Percentiles rank a stretch among this genome's conserved stretches.
These are phyloP conservation scores for Xanthia togata DNA, from an alignment of 2,888 invertebrate genomes.

Conservation along the genomic window DNA sequence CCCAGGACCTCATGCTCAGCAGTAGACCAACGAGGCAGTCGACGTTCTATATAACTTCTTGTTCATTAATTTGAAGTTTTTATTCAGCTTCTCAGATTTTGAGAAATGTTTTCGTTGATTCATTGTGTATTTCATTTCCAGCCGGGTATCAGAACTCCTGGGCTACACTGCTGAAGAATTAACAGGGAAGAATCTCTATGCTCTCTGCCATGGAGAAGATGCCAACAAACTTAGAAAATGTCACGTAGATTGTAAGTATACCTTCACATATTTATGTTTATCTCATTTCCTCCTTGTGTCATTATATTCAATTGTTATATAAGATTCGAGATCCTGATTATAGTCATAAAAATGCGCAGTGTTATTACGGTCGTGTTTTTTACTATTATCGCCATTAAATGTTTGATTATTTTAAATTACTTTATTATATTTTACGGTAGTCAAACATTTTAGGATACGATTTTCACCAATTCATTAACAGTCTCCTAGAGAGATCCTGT, in stretches of 20 bases:
- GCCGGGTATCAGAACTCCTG: conserved; percentile 97
- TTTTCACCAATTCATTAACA: conserved; percentile 38
- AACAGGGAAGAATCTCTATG: conserved; percentile 97
- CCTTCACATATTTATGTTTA: conserved; percentile 8
- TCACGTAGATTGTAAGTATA: conserved; percentile 97
- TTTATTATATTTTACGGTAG: conserved; percentile 2
- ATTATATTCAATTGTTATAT: conserved; percentile 41
- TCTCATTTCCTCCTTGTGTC: conserved; percentile 8
- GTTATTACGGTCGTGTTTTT: conserved; percentile 15
- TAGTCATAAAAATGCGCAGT: conserved; percentile 18
- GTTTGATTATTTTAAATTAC: conserved; percentile 21
- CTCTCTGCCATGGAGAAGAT: conserved; percentile 98
- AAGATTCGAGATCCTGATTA: conserved; percentile 27
- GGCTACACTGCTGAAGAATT: conserved; percentile 98
- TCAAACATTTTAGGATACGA: not conserved
- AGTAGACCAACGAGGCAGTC: too few species aligned
- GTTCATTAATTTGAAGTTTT: not conserved
- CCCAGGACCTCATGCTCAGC: too few species aligned
- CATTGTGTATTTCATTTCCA: conserved; percentile 63
- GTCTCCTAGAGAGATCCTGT: conserved; percentile 21
- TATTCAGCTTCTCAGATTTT: not conserved
- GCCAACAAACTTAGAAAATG: conserved; percentile 98
- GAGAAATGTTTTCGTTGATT: conserved; percentile 55
- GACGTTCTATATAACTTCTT: not conserved
- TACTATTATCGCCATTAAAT: not conserved